Conservation (phyloP, 1,140 invertebrate genomes). For the Leptinotarsa undecemlineata region DNA sequence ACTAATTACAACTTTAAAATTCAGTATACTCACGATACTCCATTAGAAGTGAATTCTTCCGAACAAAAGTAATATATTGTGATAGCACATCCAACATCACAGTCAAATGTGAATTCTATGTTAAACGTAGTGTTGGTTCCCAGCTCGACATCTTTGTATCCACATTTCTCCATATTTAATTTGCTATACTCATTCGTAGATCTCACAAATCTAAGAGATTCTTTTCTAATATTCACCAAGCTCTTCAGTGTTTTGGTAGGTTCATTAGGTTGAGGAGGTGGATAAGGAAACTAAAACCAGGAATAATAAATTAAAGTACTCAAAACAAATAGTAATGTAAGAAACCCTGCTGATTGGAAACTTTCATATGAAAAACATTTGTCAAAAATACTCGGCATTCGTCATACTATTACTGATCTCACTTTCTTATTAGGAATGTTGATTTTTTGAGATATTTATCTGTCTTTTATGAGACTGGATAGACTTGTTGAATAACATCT, state of each 20-base stretch:
- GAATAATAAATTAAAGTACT: conserved; percentile 12
- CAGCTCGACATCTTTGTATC: conserved; percentile 59
- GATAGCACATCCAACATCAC: conserved; percentile 90
- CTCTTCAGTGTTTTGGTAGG: conserved; percentile 96
- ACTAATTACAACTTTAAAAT: too few species aligned
- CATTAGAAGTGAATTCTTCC: conserved; percentile 84
- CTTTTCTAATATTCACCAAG: conserved; percentile 95
- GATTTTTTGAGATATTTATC: too few species aligned
- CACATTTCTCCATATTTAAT: conserved; percentile 55
- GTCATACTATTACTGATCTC: too few species aligned
- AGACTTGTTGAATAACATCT: too few species aligned
- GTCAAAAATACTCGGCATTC: too few species aligned
- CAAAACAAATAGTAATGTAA: not conserved
- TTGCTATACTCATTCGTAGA: conserved; percentile 57
- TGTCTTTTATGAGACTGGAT: too few species aligned
- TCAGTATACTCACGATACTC: conserved; percentile 64
- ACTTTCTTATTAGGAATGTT: too few species aligned
- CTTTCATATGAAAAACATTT: too few species aligned
- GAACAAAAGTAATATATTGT: conserved; percentile 94
- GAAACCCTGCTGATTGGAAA: too few species aligned
- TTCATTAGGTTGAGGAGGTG: conserved; percentile 92
- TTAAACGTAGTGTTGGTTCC: conserved; percentile 78
- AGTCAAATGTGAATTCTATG: conserved; percentile 97
- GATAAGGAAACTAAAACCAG: conserved; percentile 87
- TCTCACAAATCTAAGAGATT: conserved; percentile 88